A percentile compares a stretch with the other conserved stretches of the same genome.
These are phyloP conservation scores for Drosophila suboccidentalis DNA, from an alignment of 2,888 invertebrate species.

Conservation along the genomic window DNA sequence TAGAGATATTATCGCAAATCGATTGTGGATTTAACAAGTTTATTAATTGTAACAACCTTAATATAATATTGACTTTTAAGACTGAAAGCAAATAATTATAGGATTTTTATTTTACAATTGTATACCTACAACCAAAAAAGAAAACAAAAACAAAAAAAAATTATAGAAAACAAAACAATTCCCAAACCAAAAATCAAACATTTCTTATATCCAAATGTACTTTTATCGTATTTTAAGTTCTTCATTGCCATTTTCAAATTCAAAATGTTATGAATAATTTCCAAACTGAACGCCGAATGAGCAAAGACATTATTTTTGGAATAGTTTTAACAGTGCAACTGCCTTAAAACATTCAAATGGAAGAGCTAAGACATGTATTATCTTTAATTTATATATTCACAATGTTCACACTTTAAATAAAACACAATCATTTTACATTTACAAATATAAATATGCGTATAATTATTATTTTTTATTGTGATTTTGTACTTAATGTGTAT, in stretches of 20 bases:
- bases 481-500: constrained; percentile 65
- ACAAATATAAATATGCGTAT: constrained; percentile 55
- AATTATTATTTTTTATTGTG: constrained; percentile 53
- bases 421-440: constrained; percentile 55
- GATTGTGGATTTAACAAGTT: constrained; percentile 29
- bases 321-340: constrained; percentile 65
- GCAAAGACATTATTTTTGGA: constrained; percentile 40
- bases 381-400: constrained; percentile 33
- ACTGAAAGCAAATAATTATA: constrained; percentile 63
- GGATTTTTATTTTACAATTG: constrained; percentile 46
- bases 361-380: constrained; percentile 52
- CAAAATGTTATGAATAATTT: constrained; percentile 16
- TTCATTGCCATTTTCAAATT: constrained; percentile 28
- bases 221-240: constrained; percentile 45
- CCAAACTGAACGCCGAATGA: constrained; percentile 18
- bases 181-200: constrained; percentile 66
- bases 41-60: constrained; percentile 26
- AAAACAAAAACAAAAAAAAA: constrained; percentile 6
- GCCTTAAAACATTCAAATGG: constrained; percentile 39
- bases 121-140: constrained; percentile 51
- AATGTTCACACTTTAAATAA: constrained; percentile 62
- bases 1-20: constrained; percentile 15
- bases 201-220: constrained; percentile 52
- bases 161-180: constrained; percentile 35
- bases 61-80: constrained; percentile 57